Evolutionary conservation across 2,888 invertebrate species (phyloP).

Genomic region (Lacanobia oleracea): DNA sequence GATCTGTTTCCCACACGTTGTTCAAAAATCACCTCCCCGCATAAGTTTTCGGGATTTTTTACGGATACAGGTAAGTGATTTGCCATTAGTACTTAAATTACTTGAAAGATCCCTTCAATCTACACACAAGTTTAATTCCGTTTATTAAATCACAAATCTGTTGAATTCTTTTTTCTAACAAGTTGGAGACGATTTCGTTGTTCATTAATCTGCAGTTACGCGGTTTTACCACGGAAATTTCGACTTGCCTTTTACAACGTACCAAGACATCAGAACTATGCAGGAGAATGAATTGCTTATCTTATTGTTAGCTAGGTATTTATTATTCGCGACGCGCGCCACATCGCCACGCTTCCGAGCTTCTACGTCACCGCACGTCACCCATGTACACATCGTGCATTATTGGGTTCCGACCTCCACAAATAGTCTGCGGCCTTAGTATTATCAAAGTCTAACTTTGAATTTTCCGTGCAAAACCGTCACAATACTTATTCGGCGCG

Average conservation of each 20-base stretch:
- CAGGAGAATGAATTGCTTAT: background rate
- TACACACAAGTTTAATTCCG: too few relatives aligned
- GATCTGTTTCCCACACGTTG: too few relatives aligned
- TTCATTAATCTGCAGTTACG: background rate
- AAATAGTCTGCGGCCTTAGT: background rate
- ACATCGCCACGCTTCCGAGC: background rate
- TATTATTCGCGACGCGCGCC: background rate
- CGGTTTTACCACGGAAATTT: conserved; percentile 18
- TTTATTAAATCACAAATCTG: too few relatives aligned
- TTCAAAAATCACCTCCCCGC: too few relatives aligned
- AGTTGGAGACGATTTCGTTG: too few relatives aligned
- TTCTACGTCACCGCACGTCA: background rate
- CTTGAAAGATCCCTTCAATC: too few relatives aligned
- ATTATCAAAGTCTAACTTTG: conserved; percentile 16
- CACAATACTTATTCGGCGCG: background rate
- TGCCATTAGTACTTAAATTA: too few relatives aligned
- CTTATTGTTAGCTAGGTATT: too few relatives aligned
- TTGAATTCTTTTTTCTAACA: too few relatives aligned
- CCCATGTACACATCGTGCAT: background rate
- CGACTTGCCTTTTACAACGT: conserved; percentile 6
- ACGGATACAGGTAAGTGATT: too few relatives aligned
- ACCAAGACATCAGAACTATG: conserved; percentile 4
- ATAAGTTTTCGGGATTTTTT: too few relatives aligned
- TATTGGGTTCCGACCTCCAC: background rate
- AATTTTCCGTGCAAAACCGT: conserved; percentile 11